A percentile compares a stretch with the other conserved stretches of the same genome.
phyloP scores from a whole-genome alignment of 2,113 vertebrate species.

The Piliocolobus tephrosceles region DNA sequence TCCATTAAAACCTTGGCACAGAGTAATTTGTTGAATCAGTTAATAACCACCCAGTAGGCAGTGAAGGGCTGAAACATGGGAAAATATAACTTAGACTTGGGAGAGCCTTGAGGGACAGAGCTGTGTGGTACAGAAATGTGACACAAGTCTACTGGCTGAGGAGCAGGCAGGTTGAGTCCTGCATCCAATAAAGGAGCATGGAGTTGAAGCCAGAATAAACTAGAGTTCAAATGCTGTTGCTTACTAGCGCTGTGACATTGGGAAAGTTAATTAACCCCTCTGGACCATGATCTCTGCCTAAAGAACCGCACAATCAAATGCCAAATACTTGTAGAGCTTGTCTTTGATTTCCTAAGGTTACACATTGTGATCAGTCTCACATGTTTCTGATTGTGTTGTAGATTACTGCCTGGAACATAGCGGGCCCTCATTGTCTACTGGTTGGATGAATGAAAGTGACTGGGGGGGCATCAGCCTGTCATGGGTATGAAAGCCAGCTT shows the following conservation, averaged over 20 bases:
- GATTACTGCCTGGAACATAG: not conserved
- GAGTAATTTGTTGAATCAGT: constrained; percentile 43
- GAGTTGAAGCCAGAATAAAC: not conserved
- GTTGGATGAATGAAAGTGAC: not conserved
- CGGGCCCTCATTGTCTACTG: not conserved
- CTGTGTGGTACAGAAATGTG: not conserved
- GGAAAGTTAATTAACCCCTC: not conserved
- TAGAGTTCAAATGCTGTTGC: not conserved
- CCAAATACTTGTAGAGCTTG: not conserved
- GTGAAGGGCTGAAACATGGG: not conserved
- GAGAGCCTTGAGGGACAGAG: not conserved
- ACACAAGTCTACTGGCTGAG: not conserved
- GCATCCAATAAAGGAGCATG: not conserved
- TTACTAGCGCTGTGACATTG: not conserved
- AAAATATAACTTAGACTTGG: not conserved
- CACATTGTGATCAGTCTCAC: fast-evolving
- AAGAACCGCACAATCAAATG: not conserved
- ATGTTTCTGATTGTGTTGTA: not conserved
- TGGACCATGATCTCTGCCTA: not conserved
- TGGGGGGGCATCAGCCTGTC: not conserved
- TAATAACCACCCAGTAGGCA: constrained; percentile 48
- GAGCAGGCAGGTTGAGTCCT: not conserved
- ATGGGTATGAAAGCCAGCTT: not conserved
- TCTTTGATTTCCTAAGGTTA: not conserved
- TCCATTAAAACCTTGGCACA: constrained; percentile 61